Evolutionary conservation across 2,113 vertebrate species (phyloP).

Genomic region (Engraulis encrasicolus): DNA sequence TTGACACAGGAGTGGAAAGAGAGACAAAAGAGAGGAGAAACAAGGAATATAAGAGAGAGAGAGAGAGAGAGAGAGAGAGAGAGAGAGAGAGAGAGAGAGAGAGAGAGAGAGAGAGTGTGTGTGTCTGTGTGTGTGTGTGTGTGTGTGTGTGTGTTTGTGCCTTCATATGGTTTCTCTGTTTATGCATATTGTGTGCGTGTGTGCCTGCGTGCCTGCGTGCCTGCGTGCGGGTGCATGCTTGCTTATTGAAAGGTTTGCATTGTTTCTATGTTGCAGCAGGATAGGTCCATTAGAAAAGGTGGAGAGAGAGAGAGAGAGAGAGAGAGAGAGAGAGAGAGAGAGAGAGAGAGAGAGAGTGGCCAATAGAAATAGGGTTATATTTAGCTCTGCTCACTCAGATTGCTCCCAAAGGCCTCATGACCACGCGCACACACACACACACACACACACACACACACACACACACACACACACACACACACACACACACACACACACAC

Average conservation of each 20-base stretch:
- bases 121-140: neutral
- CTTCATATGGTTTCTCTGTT: too few relatives aligned
- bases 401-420: constrained; percentile 30
- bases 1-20: neutral
- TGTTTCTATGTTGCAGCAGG: neutral
- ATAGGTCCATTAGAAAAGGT: constrained; percentile 9
- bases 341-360: neutral
- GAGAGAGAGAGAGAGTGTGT: neutral
- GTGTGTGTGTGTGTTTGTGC: neutral
- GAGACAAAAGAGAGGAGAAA: neutral
- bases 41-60: neutral
- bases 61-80: neutral
- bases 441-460: neutral
- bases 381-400: constrained; percentile 30
- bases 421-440: constrained; percentile 23
- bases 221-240: neutral
- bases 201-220: neutral
- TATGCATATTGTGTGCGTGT: constrained; percentile 12
- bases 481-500: constrained; percentile 8
- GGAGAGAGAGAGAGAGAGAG: neutral
- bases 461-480: too few relatives aligned
- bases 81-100: neutral
- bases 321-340: neutral
- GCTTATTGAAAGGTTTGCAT: neutral
- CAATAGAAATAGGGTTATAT: constrained; percentile 28